Evolutionary conservation across 2,888 invertebrate genomes (phyloP), one percentile per base, ranked within the genome.

Genomic region (Hyppa rectilinea): DNA sequence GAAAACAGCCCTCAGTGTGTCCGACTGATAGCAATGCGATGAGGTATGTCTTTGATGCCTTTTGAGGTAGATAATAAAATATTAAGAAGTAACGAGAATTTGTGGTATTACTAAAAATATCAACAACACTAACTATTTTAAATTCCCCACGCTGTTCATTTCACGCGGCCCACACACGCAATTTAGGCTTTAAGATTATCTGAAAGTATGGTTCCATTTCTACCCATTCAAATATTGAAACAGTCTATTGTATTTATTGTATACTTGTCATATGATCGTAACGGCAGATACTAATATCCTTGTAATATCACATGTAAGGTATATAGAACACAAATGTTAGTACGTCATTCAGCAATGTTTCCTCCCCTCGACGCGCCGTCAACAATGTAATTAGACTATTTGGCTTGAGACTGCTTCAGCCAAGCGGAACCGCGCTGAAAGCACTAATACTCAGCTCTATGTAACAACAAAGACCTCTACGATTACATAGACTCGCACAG

Each of bases 341-440:
- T 43, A 49, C 29, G n/a, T 52, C 63, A 52, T 65, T 50, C 52
- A 59, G 68, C 67, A 80, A 74, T 61, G 71, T 76, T 79, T 67
- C 60, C 43, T 63, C 52, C 38, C 47, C 67, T 63, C 64, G 31
- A 68, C 68, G 45, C 59, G 53, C 63, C 71, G 67, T 81, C 70
- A 83, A 79, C 82, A 83, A 79, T 76, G 80, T 83, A 83, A 83
- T 83, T 83, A 79, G 71, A 83, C 79, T 68, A 79, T 83, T 83
- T 76, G 70, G 65, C 66, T 82, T 68, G 71, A 79, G 70, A 68
- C 62, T 76, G 63, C 58, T 63, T 64, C 53, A 75, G 59, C 61
- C 53, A 67, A 70, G 69, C 67, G 65, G 56, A 81, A 70, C 71
- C 50, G 56, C 63, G 55, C 49, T 79, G 70, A 68, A 78, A 79